These are phyloP conservation scores for Stratiomys singularior DNA, from an alignment of 2,888 invertebrate genomes.

Conservation along the genomic window DNA sequence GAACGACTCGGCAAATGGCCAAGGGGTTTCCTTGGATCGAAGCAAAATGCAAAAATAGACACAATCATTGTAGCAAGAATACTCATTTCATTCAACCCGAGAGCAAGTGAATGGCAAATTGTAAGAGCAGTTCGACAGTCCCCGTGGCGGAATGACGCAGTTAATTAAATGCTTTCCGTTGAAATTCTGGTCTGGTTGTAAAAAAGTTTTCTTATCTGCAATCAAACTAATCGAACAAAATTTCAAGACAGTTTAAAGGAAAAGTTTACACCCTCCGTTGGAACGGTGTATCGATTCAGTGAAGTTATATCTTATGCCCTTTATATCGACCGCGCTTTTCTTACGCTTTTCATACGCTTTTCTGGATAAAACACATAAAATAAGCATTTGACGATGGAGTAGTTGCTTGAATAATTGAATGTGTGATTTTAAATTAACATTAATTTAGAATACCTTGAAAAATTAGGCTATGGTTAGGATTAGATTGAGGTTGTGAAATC, in stretches of 20 bases:
- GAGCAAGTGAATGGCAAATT: background rate
- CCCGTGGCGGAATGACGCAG: conserved; percentile 47
- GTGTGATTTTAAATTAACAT: too few species aligned
- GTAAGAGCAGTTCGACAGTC: background rate
- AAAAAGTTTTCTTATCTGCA: conserved; percentile 49
- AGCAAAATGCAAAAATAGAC: background rate
- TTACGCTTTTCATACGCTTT: too few species aligned
- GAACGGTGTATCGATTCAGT: too few species aligned
- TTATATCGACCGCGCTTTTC: too few species aligned
- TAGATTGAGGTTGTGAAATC: too few species aligned
- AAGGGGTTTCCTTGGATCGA: conserved; percentile 11
- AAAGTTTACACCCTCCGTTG: background rate
- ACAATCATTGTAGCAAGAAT: background rate
- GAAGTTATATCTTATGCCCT: too few species aligned
- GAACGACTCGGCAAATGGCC: conserved; percentile 13
- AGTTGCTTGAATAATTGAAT: too few species aligned
- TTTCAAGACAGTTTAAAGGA: conserved; percentile 46
- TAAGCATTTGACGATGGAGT: too few species aligned
- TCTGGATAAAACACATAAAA: too few species aligned
- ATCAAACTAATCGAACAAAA: conserved; percentile 50
- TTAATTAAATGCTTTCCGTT: conserved; percentile 50
- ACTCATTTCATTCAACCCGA: background rate
- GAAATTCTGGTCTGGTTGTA: conserved; percentile 40
- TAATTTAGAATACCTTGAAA: too few species aligned
- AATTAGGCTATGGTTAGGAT: too few species aligned